Percentiles rank a stretch among this genome's conserved stretches.
phyloP scores from a whole-genome alignment of 2,797 vertebrate species.

The Pachyuromys duprasi region DNA sequence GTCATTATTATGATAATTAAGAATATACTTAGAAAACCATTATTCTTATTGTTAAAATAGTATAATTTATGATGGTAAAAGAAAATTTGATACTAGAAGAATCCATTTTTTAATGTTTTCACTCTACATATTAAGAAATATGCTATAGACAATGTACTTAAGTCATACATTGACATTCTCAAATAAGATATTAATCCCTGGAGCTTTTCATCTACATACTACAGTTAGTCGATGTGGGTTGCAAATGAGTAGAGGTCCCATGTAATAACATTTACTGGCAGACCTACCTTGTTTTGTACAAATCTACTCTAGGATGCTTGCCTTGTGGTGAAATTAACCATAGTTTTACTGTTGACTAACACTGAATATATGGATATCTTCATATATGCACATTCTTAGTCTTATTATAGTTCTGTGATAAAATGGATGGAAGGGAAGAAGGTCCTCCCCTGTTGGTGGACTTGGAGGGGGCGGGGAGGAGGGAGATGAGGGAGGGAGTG shows the following conservation, averaged over 20 bases:
- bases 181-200: not conserved
- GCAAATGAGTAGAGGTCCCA: no score
- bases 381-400: not conserved
- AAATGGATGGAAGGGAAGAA: no score
- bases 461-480: no score
- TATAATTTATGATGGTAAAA: not conserved
- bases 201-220: not conserved
- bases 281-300: not conserved
- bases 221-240: not conserved
- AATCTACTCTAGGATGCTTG: not conserved
- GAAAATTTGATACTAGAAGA: not conserved
- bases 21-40: not conserved
- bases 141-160: not conserved
- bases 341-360: not conserved
- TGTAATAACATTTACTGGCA: not conserved
- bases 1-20: not conserved
- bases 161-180: not conserved
- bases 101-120: not conserved
- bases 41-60: slow-evolving; percentile 12
- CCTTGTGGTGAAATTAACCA: not conserved
- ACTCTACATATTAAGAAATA: not conserved
- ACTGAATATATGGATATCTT: not conserved
- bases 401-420: not conserved
- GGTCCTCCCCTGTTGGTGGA: no score
- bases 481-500: no score